Evolutionary conservation across 2,113 vertebrate species (phyloP).

Genomic region (Oncorhynchus gorbuscha): DNA sequence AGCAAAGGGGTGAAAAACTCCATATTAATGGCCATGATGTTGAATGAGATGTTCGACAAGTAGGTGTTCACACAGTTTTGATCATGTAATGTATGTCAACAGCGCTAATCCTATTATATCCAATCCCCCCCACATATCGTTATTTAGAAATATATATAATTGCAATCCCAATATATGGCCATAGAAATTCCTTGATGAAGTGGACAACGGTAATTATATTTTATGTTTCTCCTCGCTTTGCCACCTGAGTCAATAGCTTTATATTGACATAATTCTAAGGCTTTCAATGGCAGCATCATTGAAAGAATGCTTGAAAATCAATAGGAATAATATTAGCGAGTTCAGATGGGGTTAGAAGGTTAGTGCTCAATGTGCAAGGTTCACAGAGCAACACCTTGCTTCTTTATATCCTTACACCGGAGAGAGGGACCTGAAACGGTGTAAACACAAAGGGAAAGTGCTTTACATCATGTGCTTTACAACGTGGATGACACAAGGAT

Average conservation of each 20-base stretch:
- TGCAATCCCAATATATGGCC: conserved; percentile 81
- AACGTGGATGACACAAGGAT: conserved; percentile 32
- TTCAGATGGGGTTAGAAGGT: conserved; percentile 85
- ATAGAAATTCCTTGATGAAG: conserved; percentile 78
- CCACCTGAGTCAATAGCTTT: conserved; percentile 88
- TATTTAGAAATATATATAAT: conserved; percentile 66
- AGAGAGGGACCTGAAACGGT: not conserved
- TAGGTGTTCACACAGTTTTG: too few species aligned
- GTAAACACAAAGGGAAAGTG: conserved; percentile 31
- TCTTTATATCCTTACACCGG: conserved; percentile 34
- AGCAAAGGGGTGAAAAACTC: too few species aligned
- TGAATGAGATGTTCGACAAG: too few species aligned
- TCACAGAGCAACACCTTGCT: conserved; percentile 76
- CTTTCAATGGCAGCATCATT: conserved; percentile 75
- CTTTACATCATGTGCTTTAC: conserved; percentile 3
- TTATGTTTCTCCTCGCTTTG: conserved; percentile 85
- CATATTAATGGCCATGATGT: too few species aligned
- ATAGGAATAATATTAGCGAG: conserved; percentile 87
- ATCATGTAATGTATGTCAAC: not conserved
- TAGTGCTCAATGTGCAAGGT: conserved; percentile 81
- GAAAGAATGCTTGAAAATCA: conserved; percentile 90
- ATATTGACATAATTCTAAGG: conserved; percentile 84
- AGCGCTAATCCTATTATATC: not conserved
- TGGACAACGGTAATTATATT: conserved; percentile 86
- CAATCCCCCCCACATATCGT: not conserved